A percentile compares a stretch with the other conserved stretches of the same genome.
Evolutionary conservation across 2,888 invertebrate genomes (phyloP).

Genomic region (Hermodice carunculata): DNA sequence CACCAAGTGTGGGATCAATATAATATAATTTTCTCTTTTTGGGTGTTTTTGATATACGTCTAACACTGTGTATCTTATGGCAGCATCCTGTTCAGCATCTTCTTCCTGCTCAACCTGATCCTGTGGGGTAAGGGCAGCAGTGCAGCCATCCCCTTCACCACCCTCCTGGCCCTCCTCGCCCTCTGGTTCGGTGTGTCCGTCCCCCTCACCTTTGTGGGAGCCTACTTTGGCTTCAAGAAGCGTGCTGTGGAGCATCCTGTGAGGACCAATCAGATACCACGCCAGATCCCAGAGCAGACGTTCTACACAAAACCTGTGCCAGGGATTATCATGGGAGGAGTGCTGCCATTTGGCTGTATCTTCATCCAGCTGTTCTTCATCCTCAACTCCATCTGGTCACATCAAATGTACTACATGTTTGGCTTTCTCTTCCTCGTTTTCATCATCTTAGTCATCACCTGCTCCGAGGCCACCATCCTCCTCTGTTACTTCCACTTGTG

Average conservation of each 20-base stretch:
- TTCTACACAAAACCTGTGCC: slow-evolving; percentile 94
- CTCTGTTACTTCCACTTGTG: slow-evolving; percentile 99
- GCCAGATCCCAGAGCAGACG: slow-evolving; percentile 99
- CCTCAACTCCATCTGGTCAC: slow-evolving; percentile 95
- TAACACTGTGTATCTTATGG: no score
- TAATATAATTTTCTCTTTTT: no score
- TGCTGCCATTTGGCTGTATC: slow-evolving; percentile 97
- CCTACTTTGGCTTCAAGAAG: slow-evolving; percentile 98
- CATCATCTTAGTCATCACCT: slow-evolving; percentile 96
- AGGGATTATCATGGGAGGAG: slow-evolving; percentile 95
- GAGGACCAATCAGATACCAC: slow-evolving; percentile 97
- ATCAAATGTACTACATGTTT: slow-evolving; percentile 99
- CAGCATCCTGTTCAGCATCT: slow-evolving; percentile 95
- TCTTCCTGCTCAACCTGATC: slow-evolving; percentile 96
- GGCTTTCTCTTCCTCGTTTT: slow-evolving; percentile 98
- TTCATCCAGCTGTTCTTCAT: slow-evolving; percentile 99
- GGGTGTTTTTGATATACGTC: no score
- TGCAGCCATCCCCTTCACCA: slow-evolving; percentile 97
- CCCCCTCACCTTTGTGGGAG: slow-evolving; percentile 96
- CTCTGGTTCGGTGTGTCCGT: slow-evolving; percentile 99
- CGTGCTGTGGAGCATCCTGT: slow-evolving; percentile 97
- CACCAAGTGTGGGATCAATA: no score
- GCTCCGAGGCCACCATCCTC: slow-evolving; percentile 98
- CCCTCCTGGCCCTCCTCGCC: slow-evolving; percentile 91
- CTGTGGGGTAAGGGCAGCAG: slow-evolving; percentile 97